Conservation (phyloP, 2,113 vertebrate genomes). For the Hepsetus odoe region DNA sequence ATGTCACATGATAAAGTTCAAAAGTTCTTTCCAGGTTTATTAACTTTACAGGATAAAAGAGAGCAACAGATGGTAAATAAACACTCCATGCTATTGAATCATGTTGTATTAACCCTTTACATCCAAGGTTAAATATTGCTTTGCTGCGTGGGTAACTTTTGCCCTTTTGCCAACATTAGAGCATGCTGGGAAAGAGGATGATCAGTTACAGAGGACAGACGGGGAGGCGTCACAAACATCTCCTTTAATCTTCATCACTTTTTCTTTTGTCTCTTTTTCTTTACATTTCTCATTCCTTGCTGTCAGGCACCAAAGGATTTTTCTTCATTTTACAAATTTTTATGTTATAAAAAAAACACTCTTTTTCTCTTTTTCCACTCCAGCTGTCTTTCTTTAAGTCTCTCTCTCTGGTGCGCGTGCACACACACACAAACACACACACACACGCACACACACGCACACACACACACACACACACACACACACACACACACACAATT, state of each 20-base stretch:
- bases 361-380: conserved; percentile 21
- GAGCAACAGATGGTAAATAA: too few relatives aligned
- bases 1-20: neutral
- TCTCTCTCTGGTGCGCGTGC: neutral
- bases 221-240: neutral
- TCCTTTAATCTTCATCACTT: neutral
- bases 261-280: neutral
- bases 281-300: conserved; percentile 4
- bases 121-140: conserved; percentile 4
- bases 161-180: neutral
- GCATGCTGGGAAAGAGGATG: conserved; percentile 19
- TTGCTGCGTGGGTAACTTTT: neutral
- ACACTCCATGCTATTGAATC: neutral
- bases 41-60: neutral
- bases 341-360: neutral
- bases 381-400: conserved; percentile 28
- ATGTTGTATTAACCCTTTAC: neutral
- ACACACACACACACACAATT: conserved; percentile 14
- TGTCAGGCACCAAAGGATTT: neutral
- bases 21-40: neutral
- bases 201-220: conserved; percentile 32
- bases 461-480: neutral
- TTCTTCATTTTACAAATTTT: conserved; percentile 6
- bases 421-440: neutral
- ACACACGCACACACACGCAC: neutral